Conservation (phyloP, 2,888 invertebrate species). For the Melipona beecheii region DNA sequence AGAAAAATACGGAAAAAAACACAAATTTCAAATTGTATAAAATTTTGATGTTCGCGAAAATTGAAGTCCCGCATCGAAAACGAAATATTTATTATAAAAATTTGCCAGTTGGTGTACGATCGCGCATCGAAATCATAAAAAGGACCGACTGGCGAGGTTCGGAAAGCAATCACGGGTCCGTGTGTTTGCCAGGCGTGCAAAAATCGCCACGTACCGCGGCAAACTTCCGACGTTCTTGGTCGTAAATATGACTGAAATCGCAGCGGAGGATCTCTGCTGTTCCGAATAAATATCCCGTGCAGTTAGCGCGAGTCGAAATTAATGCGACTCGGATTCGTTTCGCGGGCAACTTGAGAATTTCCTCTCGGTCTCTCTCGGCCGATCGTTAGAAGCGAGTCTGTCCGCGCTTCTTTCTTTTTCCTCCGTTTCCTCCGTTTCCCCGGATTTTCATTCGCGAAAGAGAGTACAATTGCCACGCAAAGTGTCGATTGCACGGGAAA, state of each 20-base stretch:
- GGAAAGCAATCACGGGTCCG: background rate
- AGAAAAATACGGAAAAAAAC: too few relatives aligned
- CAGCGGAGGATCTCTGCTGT: slow-evolving; percentile 28
- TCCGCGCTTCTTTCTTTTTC: background rate
- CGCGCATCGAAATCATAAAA: background rate
- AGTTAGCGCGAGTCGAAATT: background rate
- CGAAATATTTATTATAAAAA: background rate
- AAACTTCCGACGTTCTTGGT: background rate
- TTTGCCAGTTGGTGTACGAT: too few relatives aligned
- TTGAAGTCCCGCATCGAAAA: background rate
- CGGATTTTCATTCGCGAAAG: background rate
- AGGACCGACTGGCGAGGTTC: background rate
- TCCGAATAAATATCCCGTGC: slow-evolving; percentile 30
- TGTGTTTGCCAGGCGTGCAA: background rate
- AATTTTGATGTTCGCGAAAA: too few relatives aligned
- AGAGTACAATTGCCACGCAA: background rate
- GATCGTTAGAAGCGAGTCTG: slow-evolving; percentile 19
- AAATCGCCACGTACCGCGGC: background rate
- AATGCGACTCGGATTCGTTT: background rate
- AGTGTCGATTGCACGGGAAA: slow-evolving; percentile 18
- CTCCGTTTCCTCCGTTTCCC: background rate
- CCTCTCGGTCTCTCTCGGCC: background rate
- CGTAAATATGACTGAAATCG: slow-evolving; percentile 25
- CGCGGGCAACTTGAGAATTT: slow-evolving; percentile 19
- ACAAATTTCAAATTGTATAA: too few relatives aligned